Base-by-base conservation (phyloP, 2,113 vertebrate genomes). In the Chrysochloris asiatica region DNA sequence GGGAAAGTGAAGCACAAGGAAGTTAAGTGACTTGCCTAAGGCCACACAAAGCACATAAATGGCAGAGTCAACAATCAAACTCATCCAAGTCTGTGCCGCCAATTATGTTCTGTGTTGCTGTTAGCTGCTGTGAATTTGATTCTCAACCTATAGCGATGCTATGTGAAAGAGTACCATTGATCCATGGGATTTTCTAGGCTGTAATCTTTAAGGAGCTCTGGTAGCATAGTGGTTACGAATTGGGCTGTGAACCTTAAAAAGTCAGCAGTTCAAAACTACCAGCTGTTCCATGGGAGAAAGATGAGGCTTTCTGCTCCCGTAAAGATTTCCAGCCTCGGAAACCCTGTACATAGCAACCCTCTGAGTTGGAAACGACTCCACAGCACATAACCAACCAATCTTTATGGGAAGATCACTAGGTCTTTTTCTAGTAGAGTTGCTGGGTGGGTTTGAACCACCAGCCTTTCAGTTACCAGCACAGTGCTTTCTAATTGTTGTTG, bases 11-110 rank as follows among this genome's bases (percentile, higher is more conserved):
- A 71, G 80, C 30, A 14, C 30, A 21, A 14, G n/a, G 33, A 36
- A 43, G 22, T 16, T 43, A 50, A 67, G 19, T 4, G n/a, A 69
- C 28, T 16, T 61, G 73, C 45, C 67, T 45, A 24, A 28, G 80
- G 75, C 38, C 75, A 54, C 67, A 48, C 5, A 36, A 3, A 2
- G 45, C 36, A 36, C 76, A 45, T 7, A 10, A 4, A 2, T 10
- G 67, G 69, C 48, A 43, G 47, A 36, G 36, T 28, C 28, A 4
- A n/a, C 21, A 1, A 22, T 45, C 76, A 17, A 36, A 28, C 17
- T 43, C 7, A 14, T 43, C 22, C 0, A 0, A 4, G 48, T 10
- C 33, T 24, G n/a, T n/a, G n/a, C n/a, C n/a, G n/a, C n/a, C n/a
- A n/a, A n/a, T n/a, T n/a, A n/a, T n/a, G n/a, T n/a, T n/a, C n/a